Base-by-base conservation (phyloP, 1,140 invertebrate species). In the Mycetomoellerius zeteki region DNA sequence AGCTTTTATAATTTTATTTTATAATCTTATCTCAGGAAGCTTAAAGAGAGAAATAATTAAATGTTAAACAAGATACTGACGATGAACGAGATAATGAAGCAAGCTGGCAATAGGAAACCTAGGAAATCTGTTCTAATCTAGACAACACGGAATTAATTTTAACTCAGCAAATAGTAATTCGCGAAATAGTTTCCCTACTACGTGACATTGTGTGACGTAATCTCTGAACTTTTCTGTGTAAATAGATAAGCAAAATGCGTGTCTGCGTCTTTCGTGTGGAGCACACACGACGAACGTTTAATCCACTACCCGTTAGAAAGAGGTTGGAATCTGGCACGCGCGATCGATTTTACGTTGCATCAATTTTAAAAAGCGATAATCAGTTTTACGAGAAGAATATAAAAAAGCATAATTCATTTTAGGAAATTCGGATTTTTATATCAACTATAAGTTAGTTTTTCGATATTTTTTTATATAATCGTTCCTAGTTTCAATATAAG, bases 81-180 rank as follows among this genome's bases (percentile, higher is more conserved):
- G 24, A 50, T 69, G 65, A 69, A 69, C 21, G 37, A 76, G 21
- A 76, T 76, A 33, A 60, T 76, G 33, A 27, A 76, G 19, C 33
- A 16, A 27, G 27, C 5, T 50, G 75, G 2, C 21, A 27, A n/a
- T 43, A 14, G 47, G 27, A 93, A 56, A 72, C 12, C 8, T 54
- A 88, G 24, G 43, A 94, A 65, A 69, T 69, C 14, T 67, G 14
- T 27, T 90, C 92, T 94, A 93, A 94, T 94, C 91, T 94, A 90
- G 91, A 87, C 54, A 88, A 80, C 86, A 65, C 82, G 90, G 91
- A 94, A 94, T 94, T 94, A 94, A 94, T 94, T 94, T 94, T 94
- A 93, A 86, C 89, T 93, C 87, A 75, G 73, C 76, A 90, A 93
- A 87, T 85, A 50, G 54, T 86, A 93, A 92, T 92, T 91, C 90